Evolutionary conservation across 2,888 invertebrate genomes (phyloP).

Genomic region (Nephrotoma guestfalica): DNA sequence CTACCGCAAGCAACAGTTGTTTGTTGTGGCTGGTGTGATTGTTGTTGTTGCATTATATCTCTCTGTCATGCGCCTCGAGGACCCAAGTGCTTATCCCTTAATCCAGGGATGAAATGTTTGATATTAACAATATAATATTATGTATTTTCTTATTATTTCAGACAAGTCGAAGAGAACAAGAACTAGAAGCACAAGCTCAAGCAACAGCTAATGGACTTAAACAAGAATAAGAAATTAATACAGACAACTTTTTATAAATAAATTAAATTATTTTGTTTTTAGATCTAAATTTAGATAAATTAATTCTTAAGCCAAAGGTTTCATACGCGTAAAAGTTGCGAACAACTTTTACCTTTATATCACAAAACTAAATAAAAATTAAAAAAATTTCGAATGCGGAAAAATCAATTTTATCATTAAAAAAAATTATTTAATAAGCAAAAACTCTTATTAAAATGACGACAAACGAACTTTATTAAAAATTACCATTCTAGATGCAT

Average conservation of each 20-base stretch:
- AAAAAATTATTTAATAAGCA: neutral
- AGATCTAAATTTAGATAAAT: neutral
- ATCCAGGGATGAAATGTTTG: neutral
- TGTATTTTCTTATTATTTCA: slow-evolving; percentile 26
- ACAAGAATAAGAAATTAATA: slow-evolving; percentile 35
- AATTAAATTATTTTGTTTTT: neutral
- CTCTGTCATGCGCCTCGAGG: too few relatives aligned
- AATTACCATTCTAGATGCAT: neutral
- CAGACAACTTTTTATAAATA: neutral
- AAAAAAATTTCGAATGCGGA: slow-evolving; percentile 10
- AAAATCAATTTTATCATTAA: slow-evolving; percentile 7
- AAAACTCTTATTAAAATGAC: neutral
- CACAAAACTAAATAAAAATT: slow-evolving; percentile 5
- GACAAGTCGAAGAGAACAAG: slow-evolving; percentile 42
- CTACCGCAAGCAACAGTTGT: too few relatives aligned
- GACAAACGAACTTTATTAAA: neutral
- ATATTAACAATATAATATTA: neutral
- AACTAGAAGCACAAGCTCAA: slow-evolving; percentile 31
- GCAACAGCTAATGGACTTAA: slow-evolving; percentile 47
- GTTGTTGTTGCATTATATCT: too few relatives aligned
- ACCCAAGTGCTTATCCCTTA: too few relatives aligned
- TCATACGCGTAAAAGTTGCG: neutral
- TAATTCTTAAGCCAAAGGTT: neutral
- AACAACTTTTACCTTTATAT: neutral
- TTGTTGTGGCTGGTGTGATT: too few relatives aligned